A percentile compares a stretch with the other conserved stretches of the same genome.
Evolutionary conservation across 2,797 vertebrate genomes (phyloP).

Genomic region (Cyprinodon diabolis): DNA sequence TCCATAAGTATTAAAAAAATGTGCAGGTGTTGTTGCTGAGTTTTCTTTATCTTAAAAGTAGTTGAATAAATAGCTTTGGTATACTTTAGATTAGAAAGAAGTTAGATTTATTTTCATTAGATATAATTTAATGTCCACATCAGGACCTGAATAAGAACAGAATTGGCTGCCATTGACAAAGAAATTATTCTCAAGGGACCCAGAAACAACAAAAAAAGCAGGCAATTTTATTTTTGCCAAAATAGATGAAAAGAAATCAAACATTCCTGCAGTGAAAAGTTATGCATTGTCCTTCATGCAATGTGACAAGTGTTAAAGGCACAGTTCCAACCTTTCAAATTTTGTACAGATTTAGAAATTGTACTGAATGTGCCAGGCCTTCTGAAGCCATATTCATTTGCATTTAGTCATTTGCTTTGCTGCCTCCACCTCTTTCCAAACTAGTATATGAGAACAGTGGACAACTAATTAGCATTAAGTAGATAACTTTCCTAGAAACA

Average conservation of each 20-base stretch:
- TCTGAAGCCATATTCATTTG: neutral
- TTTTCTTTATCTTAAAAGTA: neutral
- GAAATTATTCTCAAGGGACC: neutral
- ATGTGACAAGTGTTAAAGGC: neutral
- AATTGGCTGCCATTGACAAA: neutral
- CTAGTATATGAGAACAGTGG: too few relatives aligned
- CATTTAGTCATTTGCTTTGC: too few relatives aligned
- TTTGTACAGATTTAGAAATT: neutral
- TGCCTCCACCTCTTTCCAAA: too few relatives aligned
- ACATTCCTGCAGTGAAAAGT: neutral
- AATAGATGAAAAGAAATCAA: neutral
- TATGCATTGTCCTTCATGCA: neutral
- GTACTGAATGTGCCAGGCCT: neutral
- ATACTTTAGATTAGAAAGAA: neutral
- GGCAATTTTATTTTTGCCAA: neutral
- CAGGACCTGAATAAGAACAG: neutral
- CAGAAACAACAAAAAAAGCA: neutral
- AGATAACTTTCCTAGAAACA: too few relatives aligned
- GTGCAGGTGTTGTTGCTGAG: neutral
- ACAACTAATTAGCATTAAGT: too few relatives aligned
- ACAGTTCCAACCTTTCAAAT: neutral
- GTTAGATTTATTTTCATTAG: neutral
- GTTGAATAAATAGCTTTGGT: conserved; percentile 1
- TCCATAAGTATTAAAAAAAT: conserved; percentile 5
- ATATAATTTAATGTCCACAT: neutral